Conservation (phyloP, 2,797 vertebrate species). For the Paratrypauchen microcephalus region DNA sequence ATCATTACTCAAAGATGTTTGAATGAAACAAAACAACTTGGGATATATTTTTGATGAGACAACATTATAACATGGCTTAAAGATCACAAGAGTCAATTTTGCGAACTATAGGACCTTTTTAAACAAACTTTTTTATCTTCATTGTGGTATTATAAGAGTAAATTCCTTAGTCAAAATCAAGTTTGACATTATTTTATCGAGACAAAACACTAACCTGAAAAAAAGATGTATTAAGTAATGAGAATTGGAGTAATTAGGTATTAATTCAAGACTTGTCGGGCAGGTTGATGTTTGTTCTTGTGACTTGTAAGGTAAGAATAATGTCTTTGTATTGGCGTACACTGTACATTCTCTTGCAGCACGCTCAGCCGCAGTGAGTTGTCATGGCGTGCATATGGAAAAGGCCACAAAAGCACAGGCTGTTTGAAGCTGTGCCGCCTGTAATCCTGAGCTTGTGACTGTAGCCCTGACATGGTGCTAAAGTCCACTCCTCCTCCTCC, state of each 20-base stretch:
- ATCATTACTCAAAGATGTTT: too few relatives aligned
- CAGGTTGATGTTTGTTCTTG: not conserved
- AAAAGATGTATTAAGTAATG: too few relatives aligned
- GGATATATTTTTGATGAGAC: too few relatives aligned
- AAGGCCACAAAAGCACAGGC: conserved; percentile 53
- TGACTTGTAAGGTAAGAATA: not conserved
- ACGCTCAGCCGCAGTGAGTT: not conserved
- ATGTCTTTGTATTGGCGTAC: not conserved
- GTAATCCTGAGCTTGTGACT: conserved; percentile 77
- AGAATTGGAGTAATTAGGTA: too few relatives aligned
- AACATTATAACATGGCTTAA: too few relatives aligned
- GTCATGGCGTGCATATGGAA: conserved; percentile 39
- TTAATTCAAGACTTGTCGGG: not conserved
- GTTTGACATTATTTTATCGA: too few relatives aligned
- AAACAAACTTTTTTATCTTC: too few relatives aligned
- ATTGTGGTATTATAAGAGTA: too few relatives aligned
- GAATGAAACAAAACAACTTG: too few relatives aligned
- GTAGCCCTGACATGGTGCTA: conserved; percentile 59
- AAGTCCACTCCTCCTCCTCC: conserved; percentile 60
- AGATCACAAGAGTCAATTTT: too few relatives aligned
- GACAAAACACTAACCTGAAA: not conserved
- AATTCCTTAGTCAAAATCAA: too few relatives aligned
- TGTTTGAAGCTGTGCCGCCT: conserved; percentile 69
- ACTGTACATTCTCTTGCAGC: not conserved
- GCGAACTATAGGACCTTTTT: too few relatives aligned